phyloP scores from a whole-genome alignment of 2,888 invertebrate species.

The Malthinus flaveolus region DNA sequence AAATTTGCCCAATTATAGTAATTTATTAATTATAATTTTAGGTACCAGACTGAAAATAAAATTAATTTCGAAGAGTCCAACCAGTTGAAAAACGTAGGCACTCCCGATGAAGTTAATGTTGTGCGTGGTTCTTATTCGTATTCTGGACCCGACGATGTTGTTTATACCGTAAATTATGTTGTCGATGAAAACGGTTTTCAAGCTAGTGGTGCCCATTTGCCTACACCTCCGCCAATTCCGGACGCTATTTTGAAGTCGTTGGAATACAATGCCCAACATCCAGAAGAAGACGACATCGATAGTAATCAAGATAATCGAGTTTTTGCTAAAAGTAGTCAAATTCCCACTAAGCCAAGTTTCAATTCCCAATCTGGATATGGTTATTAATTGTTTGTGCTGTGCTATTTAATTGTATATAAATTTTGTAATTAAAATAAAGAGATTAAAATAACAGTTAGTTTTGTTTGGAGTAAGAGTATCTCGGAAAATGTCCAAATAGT shows the following conservation, averaged over 20 bases:
- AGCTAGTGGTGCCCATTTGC: constrained; percentile 57
- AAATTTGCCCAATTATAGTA: neutral
- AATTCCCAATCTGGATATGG: constrained; percentile 53
- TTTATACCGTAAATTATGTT: constrained; percentile 53
- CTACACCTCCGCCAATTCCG: constrained; percentile 62
- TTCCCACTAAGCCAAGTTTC: constrained; percentile 43
- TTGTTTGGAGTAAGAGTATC: too few species aligned
- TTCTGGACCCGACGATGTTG: constrained; percentile 56
- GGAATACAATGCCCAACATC: constrained; percentile 44
- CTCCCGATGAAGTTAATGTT: constrained; percentile 61
- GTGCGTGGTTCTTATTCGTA: constrained; percentile 57
- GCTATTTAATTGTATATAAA: too few species aligned
- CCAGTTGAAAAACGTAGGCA: constrained; percentile 67
- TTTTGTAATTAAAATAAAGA: too few species aligned
- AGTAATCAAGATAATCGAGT: constrained; percentile 7
- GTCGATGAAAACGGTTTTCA: constrained; percentile 59
- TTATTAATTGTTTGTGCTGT: constrained; percentile 41
- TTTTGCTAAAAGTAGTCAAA: constrained; percentile 5
- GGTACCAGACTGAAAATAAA: constrained; percentile 67
- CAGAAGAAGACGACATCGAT: constrained; percentile 6
- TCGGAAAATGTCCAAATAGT: too few species aligned
- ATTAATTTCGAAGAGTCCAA: constrained; percentile 65
- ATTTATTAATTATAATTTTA: neutral
- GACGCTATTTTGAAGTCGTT: constrained; percentile 59
- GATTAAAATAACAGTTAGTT: too few species aligned